phyloP scores from a whole-genome alignment of 2,888 invertebrate species.

The Tinea pellionella region DNA sequence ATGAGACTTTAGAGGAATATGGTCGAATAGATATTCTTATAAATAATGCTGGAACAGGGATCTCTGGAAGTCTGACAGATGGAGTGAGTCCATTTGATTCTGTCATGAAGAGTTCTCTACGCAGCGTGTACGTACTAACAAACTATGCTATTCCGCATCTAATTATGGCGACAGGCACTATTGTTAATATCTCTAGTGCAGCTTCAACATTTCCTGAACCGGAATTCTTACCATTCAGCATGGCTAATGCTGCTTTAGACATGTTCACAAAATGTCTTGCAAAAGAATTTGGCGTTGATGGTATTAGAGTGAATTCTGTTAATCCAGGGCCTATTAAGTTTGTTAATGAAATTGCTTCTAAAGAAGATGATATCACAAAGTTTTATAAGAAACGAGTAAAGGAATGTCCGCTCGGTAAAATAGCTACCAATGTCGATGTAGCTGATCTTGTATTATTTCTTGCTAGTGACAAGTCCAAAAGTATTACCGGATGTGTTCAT shows the following conservation, averaged over 20 bases:
- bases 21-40: constrained; percentile 76
- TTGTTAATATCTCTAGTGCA: constrained; percentile 89
- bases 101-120: constrained; percentile 81
- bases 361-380: constrained; percentile 70
- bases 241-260: constrained; percentile 88
- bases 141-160: constrained; percentile 82
- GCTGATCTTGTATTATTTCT: constrained; percentile 84
- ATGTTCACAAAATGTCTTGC: constrained; percentile 87
- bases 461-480: constrained; percentile 80
- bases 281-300: constrained; percentile 75
- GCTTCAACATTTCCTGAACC: constrained; percentile 83
- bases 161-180: constrained; percentile 75
- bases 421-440: constrained; percentile 73
- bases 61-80: constrained; percentile 13
- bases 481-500: constrained; percentile 75
- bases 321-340: constrained; percentile 87
- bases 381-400: constrained; percentile 73
- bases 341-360: constrained; percentile 77
- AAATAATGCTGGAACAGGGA: constrained; percentile 72
- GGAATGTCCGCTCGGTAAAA: constrained; percentile 64
- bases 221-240: constrained; percentile 80
- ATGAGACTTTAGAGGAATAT: constrained; percentile 74
- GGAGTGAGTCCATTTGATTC: constrained; percentile 78
- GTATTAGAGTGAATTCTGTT: constrained; percentile 82
- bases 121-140: constrained; percentile 75